Conservation (phyloP, 2,888 invertebrate genomes). For the Nomada goodeniana region DNA sequence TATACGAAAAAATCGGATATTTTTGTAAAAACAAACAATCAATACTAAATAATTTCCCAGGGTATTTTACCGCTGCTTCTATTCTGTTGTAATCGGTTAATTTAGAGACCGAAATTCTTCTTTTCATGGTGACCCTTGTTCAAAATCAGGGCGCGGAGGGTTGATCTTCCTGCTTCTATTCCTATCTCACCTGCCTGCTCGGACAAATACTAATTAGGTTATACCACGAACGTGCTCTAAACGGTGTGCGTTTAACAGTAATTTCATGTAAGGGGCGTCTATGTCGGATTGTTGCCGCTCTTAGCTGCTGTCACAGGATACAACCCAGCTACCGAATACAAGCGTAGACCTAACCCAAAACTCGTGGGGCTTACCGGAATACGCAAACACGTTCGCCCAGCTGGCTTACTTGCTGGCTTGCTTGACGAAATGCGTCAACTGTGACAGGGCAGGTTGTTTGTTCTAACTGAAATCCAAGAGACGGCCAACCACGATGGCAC, state of each 20-base stretch:
- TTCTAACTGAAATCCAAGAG: constrained; percentile 75
- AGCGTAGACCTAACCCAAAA: constrained; percentile 36
- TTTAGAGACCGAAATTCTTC: too few species aligned
- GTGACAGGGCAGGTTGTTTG: constrained; percentile 75
- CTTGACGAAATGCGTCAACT: constrained; percentile 59
- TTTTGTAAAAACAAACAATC: too few species aligned
- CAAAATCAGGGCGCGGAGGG: too few species aligned
- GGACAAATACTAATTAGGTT: constrained; percentile 71
- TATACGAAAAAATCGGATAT: too few species aligned
- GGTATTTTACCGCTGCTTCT: too few species aligned
- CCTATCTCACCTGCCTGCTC: constrained; percentile 12
- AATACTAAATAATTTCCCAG: too few species aligned
- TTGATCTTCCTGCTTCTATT: neutral
- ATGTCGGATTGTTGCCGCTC: constrained; percentile 75
- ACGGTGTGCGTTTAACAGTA: constrained; percentile 75
- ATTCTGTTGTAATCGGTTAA: too few species aligned
- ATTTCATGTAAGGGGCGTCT: constrained; percentile 78
- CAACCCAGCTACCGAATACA: constrained; percentile 36
- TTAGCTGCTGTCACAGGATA: constrained; percentile 71
- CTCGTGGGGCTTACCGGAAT: constrained; percentile 59
- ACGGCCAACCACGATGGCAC: constrained; percentile 25
- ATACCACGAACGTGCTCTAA: constrained; percentile 59
- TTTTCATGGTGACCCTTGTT: too few species aligned
- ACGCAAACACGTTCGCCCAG: constrained; percentile 63
- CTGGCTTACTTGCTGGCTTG: constrained; percentile 39